A percentile compares a stretch with the other conserved stretches of the same genome.
These are phyloP conservation scores for Nibea albiflora DNA, from an alignment of 2,113 vertebrate genomes.

Conservation along the genomic window DNA sequence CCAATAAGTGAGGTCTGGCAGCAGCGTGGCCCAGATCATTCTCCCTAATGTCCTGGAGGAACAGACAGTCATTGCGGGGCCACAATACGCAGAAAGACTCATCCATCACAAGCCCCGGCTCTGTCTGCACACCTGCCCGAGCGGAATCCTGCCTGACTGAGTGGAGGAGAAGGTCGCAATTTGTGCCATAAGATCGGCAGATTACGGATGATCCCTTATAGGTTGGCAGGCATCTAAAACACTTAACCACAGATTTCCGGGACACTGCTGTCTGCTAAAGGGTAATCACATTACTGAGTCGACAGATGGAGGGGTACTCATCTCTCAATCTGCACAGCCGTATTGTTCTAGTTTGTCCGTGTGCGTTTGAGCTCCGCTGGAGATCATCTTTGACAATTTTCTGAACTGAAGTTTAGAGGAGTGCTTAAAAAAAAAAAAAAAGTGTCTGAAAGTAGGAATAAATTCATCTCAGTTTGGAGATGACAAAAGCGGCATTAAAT, in stretches of 20 bases:
- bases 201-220: conserved; percentile 68
- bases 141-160: conserved; percentile 46
- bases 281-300: conserved; percentile 75
- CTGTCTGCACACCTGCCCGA: conserved; percentile 55
- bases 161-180: conserved; percentile 60
- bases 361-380: conserved; percentile 26
- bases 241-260: conserved; percentile 68
- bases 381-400: conserved; percentile 28
- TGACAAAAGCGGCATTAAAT: conserved; percentile 36
- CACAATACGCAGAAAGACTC: conserved; percentile 52
- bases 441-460: conserved; percentile 25
- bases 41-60: conserved; percentile 70
- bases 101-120: conserved; percentile 69
- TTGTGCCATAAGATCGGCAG: conserved; percentile 55
- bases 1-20: conserved; percentile 67
- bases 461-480: conserved; percentile 26
- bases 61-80: conserved; percentile 48
- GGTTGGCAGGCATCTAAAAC: conserved; percentile 69
- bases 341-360: conserved; percentile 43
- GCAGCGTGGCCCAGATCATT: conserved; percentile 63
- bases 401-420: conserved; percentile 38
- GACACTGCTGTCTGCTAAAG: conserved; percentile 54
- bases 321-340: conserved; percentile 49
- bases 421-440: neutral
- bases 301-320: conserved; percentile 73